Base-by-base conservation (phyloP, 2,888 invertebrate species). In the Venusia cambrica region DNA sequence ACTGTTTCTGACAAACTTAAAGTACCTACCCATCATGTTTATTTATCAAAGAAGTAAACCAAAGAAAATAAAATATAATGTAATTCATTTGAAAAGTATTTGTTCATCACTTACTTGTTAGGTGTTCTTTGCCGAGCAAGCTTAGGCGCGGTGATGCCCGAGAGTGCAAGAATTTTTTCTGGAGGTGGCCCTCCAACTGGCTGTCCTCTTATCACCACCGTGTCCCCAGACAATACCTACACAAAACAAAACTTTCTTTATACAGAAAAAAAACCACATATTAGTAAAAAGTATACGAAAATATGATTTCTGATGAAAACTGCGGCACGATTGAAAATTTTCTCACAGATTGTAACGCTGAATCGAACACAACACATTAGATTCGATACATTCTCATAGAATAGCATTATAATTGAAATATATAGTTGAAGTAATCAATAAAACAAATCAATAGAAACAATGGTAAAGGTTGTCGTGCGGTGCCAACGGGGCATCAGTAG, bases 201-300 rank as follows among this genome's bases (percentile, higher is more conserved):
- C 48, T 92, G 90, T 45, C 93, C 97, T 65, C 97, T 90, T 57
- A 99, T 94, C 26, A 98, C 93, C 39, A 99, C 91, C 37, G 98
- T 94, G 85, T 99, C 99, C 37, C 99, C 99, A 41, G 99, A 98
- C 45, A 97, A 89, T 46, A 99, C 94, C 98, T 99, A 57, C 19
- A 52, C 54, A 38, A 36, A 26, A 38, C 7, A 43, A 34, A 54
- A 24, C 21, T 14, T 21, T 8, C 16, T 6, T 16, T 24, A 2
- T 10, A 18, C 1, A 34, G 21, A n/a, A n/a, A n/a, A n/a, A n/a
- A n/a, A n/a, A n/a, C n/a, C n/a, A n/a, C n/a, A n/a, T n/a, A n/a
- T n/a, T n/a, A n/a, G n/a, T n/a, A n/a, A n/a, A n/a, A n/a, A n/a
- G n/a, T n/a, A n/a, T n/a, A 26, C 18, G 9, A 17, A 1, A 5